A percentile compares a stretch with the other conserved stretches of the same genome.
Conservation (phyloP, 2,797 vertebrate species). For the Mormyrus hasselquistii region DNA sequence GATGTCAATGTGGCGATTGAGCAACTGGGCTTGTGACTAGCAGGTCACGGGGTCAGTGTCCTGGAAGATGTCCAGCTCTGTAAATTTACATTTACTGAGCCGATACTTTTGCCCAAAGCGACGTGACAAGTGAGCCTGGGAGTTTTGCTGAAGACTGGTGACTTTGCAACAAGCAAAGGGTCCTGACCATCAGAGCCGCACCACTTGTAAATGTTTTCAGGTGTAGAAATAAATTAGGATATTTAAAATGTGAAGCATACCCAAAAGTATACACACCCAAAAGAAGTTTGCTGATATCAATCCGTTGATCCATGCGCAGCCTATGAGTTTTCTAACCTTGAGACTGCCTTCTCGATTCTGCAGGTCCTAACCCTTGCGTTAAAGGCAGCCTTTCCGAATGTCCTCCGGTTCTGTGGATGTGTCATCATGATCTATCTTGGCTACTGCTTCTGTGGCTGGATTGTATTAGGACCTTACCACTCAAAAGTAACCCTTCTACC, state of each 20-base stretch:
- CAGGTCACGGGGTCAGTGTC: neutral
- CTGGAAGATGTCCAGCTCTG: neutral
- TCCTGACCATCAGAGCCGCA: no score
- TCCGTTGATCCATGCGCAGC: neutral
- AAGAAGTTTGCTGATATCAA: neutral
- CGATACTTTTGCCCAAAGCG: neutral
- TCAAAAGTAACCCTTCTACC: constrained; percentile 75
- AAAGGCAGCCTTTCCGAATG: constrained; percentile 78
- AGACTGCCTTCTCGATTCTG: neutral
- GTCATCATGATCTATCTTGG: constrained; percentile 91
- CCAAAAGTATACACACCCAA: neutral
- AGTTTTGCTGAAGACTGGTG: neutral
- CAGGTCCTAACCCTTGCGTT: constrained; percentile 89
- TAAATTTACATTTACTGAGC: neutral
- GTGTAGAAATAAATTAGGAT: neutral
- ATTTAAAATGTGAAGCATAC: neutral
- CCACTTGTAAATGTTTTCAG: neutral
- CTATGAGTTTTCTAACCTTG: neutral
- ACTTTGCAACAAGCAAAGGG: no score
- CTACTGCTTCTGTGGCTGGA: constrained; percentile 97
- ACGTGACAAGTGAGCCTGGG: neutral
- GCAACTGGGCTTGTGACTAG: neutral
- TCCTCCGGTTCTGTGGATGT: constrained; percentile 86
- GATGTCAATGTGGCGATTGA: neutral
- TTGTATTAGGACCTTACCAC: constrained; percentile 91